These are phyloP conservation scores for Chelonus insularis DNA, from an alignment of 1,140 invertebrate genomes.

Conservation along the genomic window DNA sequence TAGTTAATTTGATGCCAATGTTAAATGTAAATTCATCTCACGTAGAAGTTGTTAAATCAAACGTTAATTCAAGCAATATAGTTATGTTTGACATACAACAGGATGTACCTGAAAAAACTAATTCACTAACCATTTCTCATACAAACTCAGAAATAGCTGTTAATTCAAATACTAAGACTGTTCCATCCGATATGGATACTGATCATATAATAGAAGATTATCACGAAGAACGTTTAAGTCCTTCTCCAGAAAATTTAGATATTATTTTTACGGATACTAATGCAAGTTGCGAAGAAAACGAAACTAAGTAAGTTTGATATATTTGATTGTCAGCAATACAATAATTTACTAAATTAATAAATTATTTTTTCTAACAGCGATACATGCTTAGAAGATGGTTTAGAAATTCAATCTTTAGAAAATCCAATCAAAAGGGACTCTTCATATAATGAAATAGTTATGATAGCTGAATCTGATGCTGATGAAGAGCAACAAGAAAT, in stretches of 20 bases:
- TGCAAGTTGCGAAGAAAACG: conserved; percentile 29
- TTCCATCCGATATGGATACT: conserved; percentile 35
- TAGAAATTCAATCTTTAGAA: background rate
- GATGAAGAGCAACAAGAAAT: conserved; percentile 33
- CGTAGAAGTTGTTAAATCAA: conserved; percentile 34
- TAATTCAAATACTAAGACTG: conserved; percentile 42
- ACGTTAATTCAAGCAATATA: conserved; percentile 36
- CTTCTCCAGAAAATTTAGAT: background rate
- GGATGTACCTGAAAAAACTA: conserved; percentile 41
- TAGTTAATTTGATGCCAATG: conserved; percentile 33
- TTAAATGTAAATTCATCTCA: conserved; percentile 31
- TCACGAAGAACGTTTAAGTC: conserved; percentile 37
- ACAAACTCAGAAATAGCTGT: conserved; percentile 39
- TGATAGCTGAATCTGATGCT: conserved; percentile 31
- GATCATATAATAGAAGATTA: conserved; percentile 35
- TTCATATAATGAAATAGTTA: conserved; percentile 28
- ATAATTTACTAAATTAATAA: background rate
- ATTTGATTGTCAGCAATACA: too few relatives aligned
- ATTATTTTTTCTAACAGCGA: background rate
- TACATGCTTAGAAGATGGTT: background rate
- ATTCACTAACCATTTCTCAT: conserved; percentile 37
- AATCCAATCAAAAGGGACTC: conserved; percentile 25
- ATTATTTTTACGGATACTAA: conserved; percentile 21
- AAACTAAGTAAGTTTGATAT: background rate
- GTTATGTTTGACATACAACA: conserved; percentile 43